phyloP scores from a whole-genome alignment of 1,140 invertebrate genomes.

The Calliphora vicina region DNA sequence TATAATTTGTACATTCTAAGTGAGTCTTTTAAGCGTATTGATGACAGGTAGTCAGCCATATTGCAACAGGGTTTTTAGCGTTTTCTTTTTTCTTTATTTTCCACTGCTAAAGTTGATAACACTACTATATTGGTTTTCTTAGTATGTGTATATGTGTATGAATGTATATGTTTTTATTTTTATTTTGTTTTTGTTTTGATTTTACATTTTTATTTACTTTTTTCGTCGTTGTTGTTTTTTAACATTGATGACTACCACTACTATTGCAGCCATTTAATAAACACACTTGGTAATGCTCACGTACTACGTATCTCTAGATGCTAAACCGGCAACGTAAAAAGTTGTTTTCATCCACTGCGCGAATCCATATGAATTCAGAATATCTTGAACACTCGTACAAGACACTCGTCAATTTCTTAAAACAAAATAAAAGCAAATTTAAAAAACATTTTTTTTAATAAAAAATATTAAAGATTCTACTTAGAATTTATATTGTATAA shows the following conservation, averaged over 20 bases:
- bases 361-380: conserved; percentile 33
- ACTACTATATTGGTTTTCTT: too few relatives aligned
- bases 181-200: neutral
- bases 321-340: conserved; percentile 32
- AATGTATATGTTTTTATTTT: neutral
- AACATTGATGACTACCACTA: neutral
- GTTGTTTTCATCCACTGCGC: conserved; percentile 32
- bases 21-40: too few relatives aligned
- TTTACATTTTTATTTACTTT: neutral
- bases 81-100: too few relatives aligned
- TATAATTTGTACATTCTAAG: too few relatives aligned
- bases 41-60: too few relatives aligned
- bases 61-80: too few relatives aligned
- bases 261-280: neutral
- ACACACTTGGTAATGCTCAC: conserved; percentile 5
- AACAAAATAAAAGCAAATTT: conserved; percentile 12
- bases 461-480: neutral
- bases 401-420: conserved; percentile 19
- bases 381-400: conserved; percentile 35
- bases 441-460: neutral
- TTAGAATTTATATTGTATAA: too few relatives aligned
- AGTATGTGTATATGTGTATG: too few relatives aligned
- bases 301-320: neutral
- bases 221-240: neutral
- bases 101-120: too few relatives aligned